A percentile compares a stretch with the other conserved stretches of the same genome.
phyloP scores from a whole-genome alignment of 2,888 invertebrate species.

The Perizoma flavofasciatum region DNA sequence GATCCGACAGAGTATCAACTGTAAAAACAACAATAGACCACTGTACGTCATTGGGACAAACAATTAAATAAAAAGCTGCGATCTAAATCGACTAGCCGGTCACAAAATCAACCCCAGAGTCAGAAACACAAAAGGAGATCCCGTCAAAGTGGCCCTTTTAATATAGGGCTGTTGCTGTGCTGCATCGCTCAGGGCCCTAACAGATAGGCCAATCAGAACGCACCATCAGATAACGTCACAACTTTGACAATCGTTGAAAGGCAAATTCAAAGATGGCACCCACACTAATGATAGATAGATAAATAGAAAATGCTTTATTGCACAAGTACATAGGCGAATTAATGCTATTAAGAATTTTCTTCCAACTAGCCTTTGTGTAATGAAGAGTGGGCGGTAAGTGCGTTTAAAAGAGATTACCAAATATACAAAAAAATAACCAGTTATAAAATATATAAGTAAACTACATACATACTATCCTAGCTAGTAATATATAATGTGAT shows the following conservation, averaged over 20 bases:
- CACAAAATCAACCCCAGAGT: conserved; percentile 75
- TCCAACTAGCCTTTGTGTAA: no score
- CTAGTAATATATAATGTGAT: no score
- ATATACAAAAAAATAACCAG: no score
- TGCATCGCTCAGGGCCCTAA: conserved; percentile 3
- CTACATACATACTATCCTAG: no score
- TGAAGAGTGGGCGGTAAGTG: no score
- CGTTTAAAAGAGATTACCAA: no score
- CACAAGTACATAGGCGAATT: not conserved
- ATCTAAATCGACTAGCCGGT: conserved; percentile 73
- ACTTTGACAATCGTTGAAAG: conserved; percentile 58
- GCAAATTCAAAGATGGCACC: conserved; percentile 76
- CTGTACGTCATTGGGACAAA: conserved; percentile 41
- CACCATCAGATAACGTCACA: conserved; percentile 48
- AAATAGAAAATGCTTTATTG: conserved; percentile 38
- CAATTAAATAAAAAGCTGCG: conserved; percentile 60
- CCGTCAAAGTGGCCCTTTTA: conserved; percentile 75
- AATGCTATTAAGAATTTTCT: no score
- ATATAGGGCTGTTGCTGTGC: conserved; percentile 29
- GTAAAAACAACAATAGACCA: conserved; percentile 17
- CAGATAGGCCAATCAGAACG: conserved; percentile 56
- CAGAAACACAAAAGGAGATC: conserved; percentile 81
- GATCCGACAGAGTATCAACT: no score
- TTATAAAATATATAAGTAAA: no score
- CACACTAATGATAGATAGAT: conserved; percentile 40